phyloP scores from a whole-genome alignment of 2,888 invertebrate genomes.

The Rhorus exstirpatorius region DNA sequence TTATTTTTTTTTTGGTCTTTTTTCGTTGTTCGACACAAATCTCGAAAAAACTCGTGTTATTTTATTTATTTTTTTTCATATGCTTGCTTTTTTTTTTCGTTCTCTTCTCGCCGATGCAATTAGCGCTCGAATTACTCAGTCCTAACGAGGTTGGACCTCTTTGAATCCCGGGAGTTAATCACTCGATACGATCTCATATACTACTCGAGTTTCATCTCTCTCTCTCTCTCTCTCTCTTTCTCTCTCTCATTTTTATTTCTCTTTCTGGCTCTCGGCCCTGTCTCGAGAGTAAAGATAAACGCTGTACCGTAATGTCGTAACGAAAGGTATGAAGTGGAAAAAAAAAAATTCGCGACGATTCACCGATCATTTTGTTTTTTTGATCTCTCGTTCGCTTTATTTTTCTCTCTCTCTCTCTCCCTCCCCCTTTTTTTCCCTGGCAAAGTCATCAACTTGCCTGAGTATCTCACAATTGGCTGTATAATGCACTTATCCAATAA shows the following conservation, averaged over 20 bases:
- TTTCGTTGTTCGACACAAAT: constrained; percentile 42
- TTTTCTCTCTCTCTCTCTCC: background rate
- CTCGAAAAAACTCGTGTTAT: constrained; percentile 63
- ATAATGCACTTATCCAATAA: constrained; percentile 57
- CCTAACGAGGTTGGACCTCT: constrained; percentile 82
- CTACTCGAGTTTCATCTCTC: constrained; percentile 65
- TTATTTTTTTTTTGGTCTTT: constrained; percentile 12
- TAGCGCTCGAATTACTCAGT: constrained; percentile 85
- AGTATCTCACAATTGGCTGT: constrained; percentile 61
- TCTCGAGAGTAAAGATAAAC: constrained; percentile 21
- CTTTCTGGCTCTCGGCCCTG: constrained; percentile 20
- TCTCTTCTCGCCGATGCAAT: constrained; percentile 80
- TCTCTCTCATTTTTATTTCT: constrained; percentile 31
- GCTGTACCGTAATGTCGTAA: constrained; percentile 44
- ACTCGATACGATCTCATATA: constrained; percentile 82
- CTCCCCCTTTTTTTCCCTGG: constrained; percentile 6
- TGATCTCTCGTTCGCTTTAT: constrained; percentile 32
- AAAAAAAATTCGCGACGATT: constrained; percentile 55
- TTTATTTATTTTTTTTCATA: constrained; percentile 16
- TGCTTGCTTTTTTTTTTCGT: constrained; percentile 6
- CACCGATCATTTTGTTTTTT: constrained; percentile 58
- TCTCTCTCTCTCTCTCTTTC: constrained; percentile 44
- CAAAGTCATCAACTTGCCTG: constrained; percentile 68
- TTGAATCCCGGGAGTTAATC: constrained; percentile 83
- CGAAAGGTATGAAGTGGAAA: constrained; percentile 49